Evolutionary conservation across 2,113 vertebrate species (phyloP).

Genomic region (Ammospiza caudacuta): DNA sequence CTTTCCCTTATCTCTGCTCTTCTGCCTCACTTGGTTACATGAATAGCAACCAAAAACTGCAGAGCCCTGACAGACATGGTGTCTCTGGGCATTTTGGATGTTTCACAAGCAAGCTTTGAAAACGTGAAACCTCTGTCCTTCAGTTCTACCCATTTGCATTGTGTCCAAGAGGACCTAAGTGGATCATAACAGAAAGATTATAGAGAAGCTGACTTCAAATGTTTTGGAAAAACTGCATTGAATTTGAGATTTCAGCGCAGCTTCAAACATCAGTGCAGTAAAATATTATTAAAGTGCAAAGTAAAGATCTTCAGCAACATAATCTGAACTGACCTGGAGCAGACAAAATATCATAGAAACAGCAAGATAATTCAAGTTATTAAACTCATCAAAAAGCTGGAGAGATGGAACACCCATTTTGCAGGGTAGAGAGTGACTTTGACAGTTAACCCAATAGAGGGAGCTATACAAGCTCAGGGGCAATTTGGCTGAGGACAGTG

Average conservation of each 20-base stretch:
- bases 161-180: background rate
- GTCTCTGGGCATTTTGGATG: background rate
- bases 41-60: conserved; percentile 12
- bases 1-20: conserved; percentile 26
- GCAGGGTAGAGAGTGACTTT: background rate
- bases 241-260: background rate
- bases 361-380: background rate
- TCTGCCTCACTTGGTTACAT: conserved; percentile 24
- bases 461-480: background rate
- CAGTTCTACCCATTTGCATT: background rate
- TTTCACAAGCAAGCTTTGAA: conserved; percentile 4
- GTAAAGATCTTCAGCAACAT: background rate
- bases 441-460: background rate
- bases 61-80: background rate
- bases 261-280: background rate
- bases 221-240: background rate
- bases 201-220: background rate
- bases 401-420: background rate
- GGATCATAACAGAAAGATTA: background rate
- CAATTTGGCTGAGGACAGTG: background rate
- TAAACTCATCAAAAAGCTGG: background rate
- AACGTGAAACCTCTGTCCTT: background rate
- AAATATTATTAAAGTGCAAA: background rate
- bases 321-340: background rate
- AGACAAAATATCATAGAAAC: background rate